Conservation (phyloP, 2,888 invertebrate genomes). For the Stegophylla sp. region DNA sequence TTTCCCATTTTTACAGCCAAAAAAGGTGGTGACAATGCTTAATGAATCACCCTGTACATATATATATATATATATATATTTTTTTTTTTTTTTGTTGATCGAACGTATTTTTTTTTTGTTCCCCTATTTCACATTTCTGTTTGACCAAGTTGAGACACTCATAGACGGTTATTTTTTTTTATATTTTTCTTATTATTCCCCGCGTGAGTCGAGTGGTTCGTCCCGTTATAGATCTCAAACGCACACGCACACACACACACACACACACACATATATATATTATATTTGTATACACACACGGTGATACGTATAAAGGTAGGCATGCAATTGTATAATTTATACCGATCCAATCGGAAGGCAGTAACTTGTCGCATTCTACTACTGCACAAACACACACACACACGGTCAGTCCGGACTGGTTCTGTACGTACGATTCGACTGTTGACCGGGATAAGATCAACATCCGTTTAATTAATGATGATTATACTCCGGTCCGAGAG, state of each 20-base stretch:
- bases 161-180: conserved; percentile 24
- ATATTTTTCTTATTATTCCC: conserved; percentile 19
- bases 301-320: conserved; percentile 33
- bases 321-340: conserved; percentile 59
- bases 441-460: conserved; percentile 57
- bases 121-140: not conserved
- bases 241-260: no score
- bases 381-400: conserved; percentile 40
- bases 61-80: no score
- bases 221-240: conserved; percentile 55
- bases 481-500: conserved; percentile 52
- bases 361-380: conserved; percentile 59
- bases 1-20: no score
- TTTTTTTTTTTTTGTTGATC: no score
- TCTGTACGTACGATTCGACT: conserved; percentile 46
- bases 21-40: no score
- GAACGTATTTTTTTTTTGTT: not conserved
- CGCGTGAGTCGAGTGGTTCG: conserved; percentile 50
- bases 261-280: no score
- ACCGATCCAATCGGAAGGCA: conserved; percentile 58
- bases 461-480: conserved; percentile 59
- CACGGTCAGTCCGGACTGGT: conserved; percentile 40
- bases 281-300: no score
- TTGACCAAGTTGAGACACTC: not conserved
- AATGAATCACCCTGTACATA: no score